These are phyloP conservation scores for Pangasius djambal DNA, from an alignment of 2,797 vertebrate genomes.

Conservation along the genomic window DNA sequence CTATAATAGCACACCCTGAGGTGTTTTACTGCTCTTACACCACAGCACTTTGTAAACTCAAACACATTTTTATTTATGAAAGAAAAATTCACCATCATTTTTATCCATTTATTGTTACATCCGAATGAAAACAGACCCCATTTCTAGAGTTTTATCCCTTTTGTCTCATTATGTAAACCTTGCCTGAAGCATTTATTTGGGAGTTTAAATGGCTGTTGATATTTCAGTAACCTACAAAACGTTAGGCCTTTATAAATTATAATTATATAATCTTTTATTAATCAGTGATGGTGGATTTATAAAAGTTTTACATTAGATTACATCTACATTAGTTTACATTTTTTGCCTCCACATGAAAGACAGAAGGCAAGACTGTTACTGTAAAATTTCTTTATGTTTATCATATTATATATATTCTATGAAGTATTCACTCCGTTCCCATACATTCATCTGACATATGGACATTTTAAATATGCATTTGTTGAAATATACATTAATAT, in stretches of 20 bases:
- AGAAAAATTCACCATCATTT: background rate
- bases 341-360: background rate
- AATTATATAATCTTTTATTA: background rate
- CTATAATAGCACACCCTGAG: background rate
- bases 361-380: background rate
- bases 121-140: background rate
- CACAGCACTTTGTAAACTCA: too few relatives aligned
- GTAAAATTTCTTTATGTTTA: too few relatives aligned
- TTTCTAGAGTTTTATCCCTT: background rate
- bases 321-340: too few relatives aligned
- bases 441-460: background rate
- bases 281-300: background rate
- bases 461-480: background rate
- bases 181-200: background rate
- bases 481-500: background rate
- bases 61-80: too few relatives aligned
- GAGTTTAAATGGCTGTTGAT: background rate
- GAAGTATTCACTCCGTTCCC: background rate
- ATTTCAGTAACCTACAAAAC: too few relatives aligned
- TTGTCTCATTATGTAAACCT: background rate
- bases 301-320: too few relatives aligned
- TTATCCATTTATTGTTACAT: background rate
- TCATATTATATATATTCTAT: background rate
- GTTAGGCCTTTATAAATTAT: background rate
- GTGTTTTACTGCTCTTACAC: background rate